Evolutionary conservation across 2,797 vertebrate genomes (phyloP).

Genomic region (Enteromius viviparus): DNA sequence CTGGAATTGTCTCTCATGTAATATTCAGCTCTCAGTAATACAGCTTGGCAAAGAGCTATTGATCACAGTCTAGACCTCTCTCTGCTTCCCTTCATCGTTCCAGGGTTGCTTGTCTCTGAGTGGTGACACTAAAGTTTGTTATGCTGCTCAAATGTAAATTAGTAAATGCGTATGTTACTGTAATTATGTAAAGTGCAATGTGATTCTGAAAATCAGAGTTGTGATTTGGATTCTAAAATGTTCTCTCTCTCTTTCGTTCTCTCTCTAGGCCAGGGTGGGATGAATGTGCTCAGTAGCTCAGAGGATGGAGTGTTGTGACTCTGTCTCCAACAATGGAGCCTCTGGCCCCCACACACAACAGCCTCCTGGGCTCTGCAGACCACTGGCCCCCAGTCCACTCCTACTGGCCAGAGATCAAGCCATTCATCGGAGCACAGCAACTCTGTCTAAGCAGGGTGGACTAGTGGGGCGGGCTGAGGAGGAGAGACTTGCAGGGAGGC

Average conservation of each 20-base stretch:
- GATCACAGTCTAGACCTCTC: slow-evolving; percentile 55
- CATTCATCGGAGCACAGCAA: slow-evolving; percentile 69
- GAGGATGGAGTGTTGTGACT: slow-evolving; percentile 93
- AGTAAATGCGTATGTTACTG: not conserved
- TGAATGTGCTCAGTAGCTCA: slow-evolving; percentile 84
- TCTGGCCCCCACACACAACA: slow-evolving; percentile 80
- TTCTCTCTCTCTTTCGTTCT: slow-evolving; percentile 58
- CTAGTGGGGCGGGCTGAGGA: slow-evolving; percentile 66
- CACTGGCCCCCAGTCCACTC: slow-evolving; percentile 84
- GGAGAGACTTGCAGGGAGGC: slow-evolving; percentile 59
- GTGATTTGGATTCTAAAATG: slow-evolving; percentile 46
- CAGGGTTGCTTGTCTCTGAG: slow-evolving; percentile 21
- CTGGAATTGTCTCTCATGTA: slow-evolving; percentile 65
- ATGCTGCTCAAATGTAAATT: not conserved
- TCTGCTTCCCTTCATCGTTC: slow-evolving; percentile 44
- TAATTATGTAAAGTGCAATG: not conserved
- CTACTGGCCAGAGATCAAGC: slow-evolving; percentile 70
- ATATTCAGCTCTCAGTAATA: slow-evolving; percentile 64
- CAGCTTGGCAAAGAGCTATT: slow-evolving; percentile 62
- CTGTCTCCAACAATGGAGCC: slow-evolving; percentile 88
- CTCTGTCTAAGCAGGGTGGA: slow-evolving; percentile 73
- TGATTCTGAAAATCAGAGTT: slow-evolving; percentile 4
- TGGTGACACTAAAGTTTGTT: slow-evolving; percentile 2
- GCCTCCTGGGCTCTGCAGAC: slow-evolving; percentile 64
- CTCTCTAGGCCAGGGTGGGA: slow-evolving; percentile 84